Base-by-base conservation (phyloP, 2,888 invertebrate species). In the Palloptera scutellata region DNA sequence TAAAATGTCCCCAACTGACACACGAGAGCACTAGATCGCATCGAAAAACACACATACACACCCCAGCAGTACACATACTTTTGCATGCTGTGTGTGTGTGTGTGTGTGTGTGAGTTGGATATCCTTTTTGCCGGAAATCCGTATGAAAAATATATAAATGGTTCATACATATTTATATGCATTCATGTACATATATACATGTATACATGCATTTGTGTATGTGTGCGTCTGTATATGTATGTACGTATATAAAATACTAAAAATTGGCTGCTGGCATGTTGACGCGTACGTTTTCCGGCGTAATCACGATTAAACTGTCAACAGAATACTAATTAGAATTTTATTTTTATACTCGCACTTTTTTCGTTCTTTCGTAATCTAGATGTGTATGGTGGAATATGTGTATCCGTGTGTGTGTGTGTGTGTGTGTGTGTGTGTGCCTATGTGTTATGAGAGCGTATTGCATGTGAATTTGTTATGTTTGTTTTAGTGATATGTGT, bases 271-370 rank as follows among this genome's bases (percentile, higher is more conserved):
- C 76, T 78, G 77, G 78, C 80, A 76, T 80, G 75, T 77, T 80
- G 77, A 76, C 75, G 78, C 73, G 78, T 78, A 77, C 75, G 79
- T 79, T 81, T 81, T 82, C 82, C 79, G 78, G 79, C 83, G 82
- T 82, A 81, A 82, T 81, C 81, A 82, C 82, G 83, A 83, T 84
- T 83, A 83, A 83, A 82, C 83, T 82, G 82, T 83, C 83, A 83
- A 82, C 84, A 78, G 83, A 83, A 83, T 83, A 84, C 83, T 83
- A 83, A 83, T 83, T 83, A 84, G 82, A 83, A 79, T 84, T 83
- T 81, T 82, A 82, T 80, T 75, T 75, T 66, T 59, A 30, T 30
- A 30, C 30, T 30, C 30, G 30, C 6, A 4, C 30, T 30, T 30
- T 30, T 30, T 30, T 30, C 30, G 30, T 30, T 30, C 30, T 30